phyloP scores from a whole-genome alignment of 2,113 vertebrate genomes.

The Chionodraco myersi region DNA sequence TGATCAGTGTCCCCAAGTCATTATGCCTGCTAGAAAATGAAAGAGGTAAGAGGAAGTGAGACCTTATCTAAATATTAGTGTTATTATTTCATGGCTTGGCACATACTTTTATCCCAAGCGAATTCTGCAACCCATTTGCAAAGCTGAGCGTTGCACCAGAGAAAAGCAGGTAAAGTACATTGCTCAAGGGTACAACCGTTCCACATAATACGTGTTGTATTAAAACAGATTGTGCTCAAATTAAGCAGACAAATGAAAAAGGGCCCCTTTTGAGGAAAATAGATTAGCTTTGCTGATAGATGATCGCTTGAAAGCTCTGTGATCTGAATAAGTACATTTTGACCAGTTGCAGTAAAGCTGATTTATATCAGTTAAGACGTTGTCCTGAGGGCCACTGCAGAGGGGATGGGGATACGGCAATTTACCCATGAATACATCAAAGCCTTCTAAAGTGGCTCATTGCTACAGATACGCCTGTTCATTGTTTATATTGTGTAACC shows the following conservation, averaged over 20 bases:
- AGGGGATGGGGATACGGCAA: constrained; percentile 64
- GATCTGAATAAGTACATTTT: constrained; percentile 81
- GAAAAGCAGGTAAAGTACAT: constrained; percentile 76
- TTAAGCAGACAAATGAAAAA: constrained; percentile 80
- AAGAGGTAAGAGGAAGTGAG: constrained; percentile 48
- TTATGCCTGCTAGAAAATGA: constrained; percentile 43
- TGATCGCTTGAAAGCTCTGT: constrained; percentile 79
- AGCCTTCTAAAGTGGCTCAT: constrained; percentile 62
- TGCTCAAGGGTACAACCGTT: constrained; percentile 80
- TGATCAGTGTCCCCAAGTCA: constrained; percentile 28
- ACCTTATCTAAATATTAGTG: constrained; percentile 79
- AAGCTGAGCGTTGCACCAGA: constrained; percentile 61
- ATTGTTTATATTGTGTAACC: constrained; percentile 67
- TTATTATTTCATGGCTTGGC: constrained; percentile 76
- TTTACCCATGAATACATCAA: constrained; percentile 80
- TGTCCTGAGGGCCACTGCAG: constrained; percentile 65
- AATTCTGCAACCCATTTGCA: constrained; percentile 74
- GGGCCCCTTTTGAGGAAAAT: constrained; percentile 71
- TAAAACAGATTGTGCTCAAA: constrained; percentile 78
- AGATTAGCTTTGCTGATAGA: constrained; percentile 83
- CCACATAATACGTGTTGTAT: constrained; percentile 79
- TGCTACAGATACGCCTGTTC: constrained; percentile 53
- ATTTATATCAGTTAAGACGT: constrained; percentile 80
- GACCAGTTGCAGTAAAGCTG: constrained; percentile 79
- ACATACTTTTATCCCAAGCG: constrained; percentile 75